Evolutionary conservation across 53 echinoderm and acorn worm species (phyloP).

Genomic region (Stichopus horrens): DNA sequence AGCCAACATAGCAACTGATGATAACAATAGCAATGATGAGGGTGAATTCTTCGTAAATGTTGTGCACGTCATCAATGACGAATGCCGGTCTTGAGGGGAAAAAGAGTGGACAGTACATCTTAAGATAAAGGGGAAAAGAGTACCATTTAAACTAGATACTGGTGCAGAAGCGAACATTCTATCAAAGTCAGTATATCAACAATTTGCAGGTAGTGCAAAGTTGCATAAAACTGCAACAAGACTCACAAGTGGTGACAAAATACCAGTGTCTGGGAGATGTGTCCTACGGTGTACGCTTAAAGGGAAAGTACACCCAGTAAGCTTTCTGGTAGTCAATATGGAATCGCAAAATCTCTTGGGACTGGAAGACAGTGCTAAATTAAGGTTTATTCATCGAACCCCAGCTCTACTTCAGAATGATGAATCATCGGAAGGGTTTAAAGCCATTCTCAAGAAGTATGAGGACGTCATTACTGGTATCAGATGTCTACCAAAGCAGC

Average conservation of each 20-base stretch:
- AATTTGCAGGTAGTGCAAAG: not conserved
- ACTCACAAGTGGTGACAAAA: not conserved
- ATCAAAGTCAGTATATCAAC: not conserved
- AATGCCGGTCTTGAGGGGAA: not conserved
- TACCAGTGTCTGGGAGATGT: not conserved
- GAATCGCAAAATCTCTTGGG: not conserved
- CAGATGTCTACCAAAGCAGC: slow-evolving; percentile 40
- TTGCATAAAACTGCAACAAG: not conserved
- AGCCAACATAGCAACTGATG: not conserved
- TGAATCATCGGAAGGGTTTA: too few species aligned
- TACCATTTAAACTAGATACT: not conserved
- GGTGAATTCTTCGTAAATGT: not conserved
- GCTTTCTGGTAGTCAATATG: not conserved
- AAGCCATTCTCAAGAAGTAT: not conserved
- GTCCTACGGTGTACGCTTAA: not conserved
- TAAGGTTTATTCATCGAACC: not conserved
- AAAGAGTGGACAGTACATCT: not conserved
- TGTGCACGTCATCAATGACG: too few species aligned
- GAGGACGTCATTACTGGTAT: not conserved
- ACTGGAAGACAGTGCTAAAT: not conserved
- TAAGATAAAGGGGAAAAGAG: not conserved
- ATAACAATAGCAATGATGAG: not conserved
- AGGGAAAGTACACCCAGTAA: not conserved
- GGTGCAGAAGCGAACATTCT: not conserved
- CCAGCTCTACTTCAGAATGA: too few species aligned